Percentiles rank a stretch among this genome's conserved stretches.
Evolutionary conservation across 2,888 invertebrate species (phyloP).

Genomic region (Gryllus longicercus): DNA sequence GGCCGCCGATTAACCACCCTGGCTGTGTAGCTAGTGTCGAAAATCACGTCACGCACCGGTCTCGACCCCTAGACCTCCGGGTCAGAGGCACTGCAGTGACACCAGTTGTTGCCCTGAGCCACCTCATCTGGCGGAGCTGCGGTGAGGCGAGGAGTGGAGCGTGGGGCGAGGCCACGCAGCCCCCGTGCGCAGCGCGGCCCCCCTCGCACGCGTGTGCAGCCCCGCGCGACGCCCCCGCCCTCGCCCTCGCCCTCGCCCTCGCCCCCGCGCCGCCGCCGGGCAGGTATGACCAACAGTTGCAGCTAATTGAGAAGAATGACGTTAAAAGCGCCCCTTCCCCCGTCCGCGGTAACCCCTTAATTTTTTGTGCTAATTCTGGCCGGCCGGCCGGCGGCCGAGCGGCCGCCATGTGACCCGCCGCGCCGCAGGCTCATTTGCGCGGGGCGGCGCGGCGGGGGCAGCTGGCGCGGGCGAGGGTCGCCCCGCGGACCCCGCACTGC

Average conservation of each 20-base stretch:
- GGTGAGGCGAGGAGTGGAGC: too few species aligned
- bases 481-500: too few species aligned
- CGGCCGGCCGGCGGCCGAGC: background rate
- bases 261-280: background rate
- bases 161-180: background rate
- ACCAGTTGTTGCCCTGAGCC: too few species aligned
- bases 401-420: background rate
- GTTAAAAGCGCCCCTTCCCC: background rate
- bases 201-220: background rate
- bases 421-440: background rate
- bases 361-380: background rate
- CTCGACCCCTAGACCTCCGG: too few species aligned
- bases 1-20: too few species aligned
- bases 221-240: background rate
- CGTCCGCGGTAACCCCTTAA: background rate
- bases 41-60: too few species aligned
- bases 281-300: background rate
- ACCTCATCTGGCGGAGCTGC: too few species aligned
- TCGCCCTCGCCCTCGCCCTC: background rate
- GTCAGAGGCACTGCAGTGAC: too few species aligned
- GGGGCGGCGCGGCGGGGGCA: background rate
- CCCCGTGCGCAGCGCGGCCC: background rate
- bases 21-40: too few species aligned
- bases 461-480: background rate
- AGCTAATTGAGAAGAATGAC: constrained; percentile 10